Percentiles rank a stretch among this genome's conserved stretches.
phyloP scores from a whole-genome alignment of 2,888 invertebrate genomes.

The Gerris lacustris region DNA sequence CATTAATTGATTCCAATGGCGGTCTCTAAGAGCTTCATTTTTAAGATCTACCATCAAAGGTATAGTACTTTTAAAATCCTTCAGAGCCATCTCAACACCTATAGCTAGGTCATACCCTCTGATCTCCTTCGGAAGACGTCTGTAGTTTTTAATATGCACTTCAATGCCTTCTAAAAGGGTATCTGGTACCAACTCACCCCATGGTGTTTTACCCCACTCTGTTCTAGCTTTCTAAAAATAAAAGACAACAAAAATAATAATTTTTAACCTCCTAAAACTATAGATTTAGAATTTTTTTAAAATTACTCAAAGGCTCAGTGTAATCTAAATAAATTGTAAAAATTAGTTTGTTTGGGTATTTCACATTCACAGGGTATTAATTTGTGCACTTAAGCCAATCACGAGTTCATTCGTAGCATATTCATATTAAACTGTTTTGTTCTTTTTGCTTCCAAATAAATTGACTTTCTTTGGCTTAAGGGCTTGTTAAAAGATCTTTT shows the following conservation, averaged over 20 bases:
- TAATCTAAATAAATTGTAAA: too few species aligned
- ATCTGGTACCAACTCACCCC: conserved; percentile 76
- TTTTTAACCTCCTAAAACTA: too few species aligned
- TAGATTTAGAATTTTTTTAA: too few species aligned
- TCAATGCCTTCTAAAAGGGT: conserved; percentile 76
- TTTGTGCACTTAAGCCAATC: too few species aligned
- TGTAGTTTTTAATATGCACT: conserved; percentile 62
- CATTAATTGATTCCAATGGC: conserved; percentile 87
- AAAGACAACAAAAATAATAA: not conserved
- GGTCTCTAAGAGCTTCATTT: conserved; percentile 75
- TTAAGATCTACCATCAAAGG: conserved; percentile 83
- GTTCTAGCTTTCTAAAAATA: conserved; percentile 49
- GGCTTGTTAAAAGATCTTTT: too few species aligned
- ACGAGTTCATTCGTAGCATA: too few species aligned
- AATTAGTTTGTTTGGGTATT: too few species aligned
- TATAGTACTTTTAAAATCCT: conserved; percentile 72
- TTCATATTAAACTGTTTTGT: too few species aligned
- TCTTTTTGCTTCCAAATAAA: too few species aligned
- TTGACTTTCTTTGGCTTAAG: too few species aligned
- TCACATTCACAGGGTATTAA: too few species aligned
- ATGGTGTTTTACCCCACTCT: conserved; percentile 72
- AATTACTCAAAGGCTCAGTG: too few species aligned
- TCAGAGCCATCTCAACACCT: conserved; percentile 69
- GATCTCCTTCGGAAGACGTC: conserved; percentile 55
- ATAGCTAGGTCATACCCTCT: conserved; percentile 47